phyloP scores from a whole-genome alignment of 1,140 invertebrate species.

The Pinna nobilis region DNA sequence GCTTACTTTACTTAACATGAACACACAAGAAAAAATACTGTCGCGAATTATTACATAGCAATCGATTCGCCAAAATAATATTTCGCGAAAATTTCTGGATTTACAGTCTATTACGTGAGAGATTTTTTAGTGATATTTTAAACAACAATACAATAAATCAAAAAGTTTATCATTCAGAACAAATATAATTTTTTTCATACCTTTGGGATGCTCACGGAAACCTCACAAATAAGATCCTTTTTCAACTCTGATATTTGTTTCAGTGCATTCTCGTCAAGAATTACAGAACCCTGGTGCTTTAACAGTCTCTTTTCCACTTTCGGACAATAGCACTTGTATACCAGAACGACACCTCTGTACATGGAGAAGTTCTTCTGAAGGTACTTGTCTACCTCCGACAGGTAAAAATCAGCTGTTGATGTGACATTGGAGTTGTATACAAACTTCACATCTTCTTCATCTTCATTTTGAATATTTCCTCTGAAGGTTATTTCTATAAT shows the following conservation, averaged over 20 bases:
- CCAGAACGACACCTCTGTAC: conserved; percentile 56
- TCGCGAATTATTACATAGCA: too few species aligned
- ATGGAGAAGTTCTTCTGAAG: conserved; percentile 67
- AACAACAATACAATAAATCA: too few species aligned
- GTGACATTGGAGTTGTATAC: conserved; percentile 64
- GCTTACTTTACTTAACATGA: too few species aligned
- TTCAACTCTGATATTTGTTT: conserved; percentile 31
- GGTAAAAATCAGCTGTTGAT: conserved; percentile 45
- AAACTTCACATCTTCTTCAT: conserved; percentile 38
- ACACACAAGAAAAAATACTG: too few species aligned
- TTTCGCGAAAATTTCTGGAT: too few species aligned
- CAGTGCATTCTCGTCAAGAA: conserved; percentile 40
- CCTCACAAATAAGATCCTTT: conserved; percentile 58
- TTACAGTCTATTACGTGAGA: too few species aligned
- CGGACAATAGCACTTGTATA: conserved; percentile 48
- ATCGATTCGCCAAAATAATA: too few species aligned
- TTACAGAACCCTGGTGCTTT: conserved; percentile 32
- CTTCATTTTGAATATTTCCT: conserved; percentile 63
- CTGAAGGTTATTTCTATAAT: conserved; percentile 63
- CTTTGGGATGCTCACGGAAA: conserved; percentile 66
- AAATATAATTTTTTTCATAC: conserved; percentile 44
- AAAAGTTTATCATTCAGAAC: too few species aligned
- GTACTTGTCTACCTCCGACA: conserved; percentile 64
- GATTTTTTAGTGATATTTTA: too few species aligned
- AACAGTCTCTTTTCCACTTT: conserved; percentile 26